These are phyloP conservation scores for Ramphastos sulfuratus DNA, from an alignment of 2,113 vertebrate species.

Conservation along the genomic window DNA sequence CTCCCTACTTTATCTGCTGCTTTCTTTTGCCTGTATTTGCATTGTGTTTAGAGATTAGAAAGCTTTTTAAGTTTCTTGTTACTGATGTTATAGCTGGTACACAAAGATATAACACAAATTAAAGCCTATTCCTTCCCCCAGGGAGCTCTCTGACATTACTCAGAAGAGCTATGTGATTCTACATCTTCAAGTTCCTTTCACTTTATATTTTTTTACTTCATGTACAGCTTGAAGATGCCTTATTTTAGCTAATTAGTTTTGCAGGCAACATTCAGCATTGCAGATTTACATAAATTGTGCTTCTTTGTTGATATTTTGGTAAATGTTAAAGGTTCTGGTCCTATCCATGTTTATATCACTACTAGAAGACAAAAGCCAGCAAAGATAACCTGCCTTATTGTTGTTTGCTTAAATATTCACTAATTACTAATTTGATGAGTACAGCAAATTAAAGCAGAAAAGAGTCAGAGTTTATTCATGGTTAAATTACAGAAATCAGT, in stretches of 20 bases:
- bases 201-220: background rate
- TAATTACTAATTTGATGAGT: conserved; percentile 51
- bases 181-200: background rate
- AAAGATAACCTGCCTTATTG: background rate
- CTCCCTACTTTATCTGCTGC: background rate
- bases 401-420: conserved; percentile 10
- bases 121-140: background rate
- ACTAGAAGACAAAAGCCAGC: background rate
- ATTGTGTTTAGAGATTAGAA: background rate
- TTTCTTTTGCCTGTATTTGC: background rate
- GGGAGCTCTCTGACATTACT: background rate
- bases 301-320: background rate
- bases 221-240: background rate
- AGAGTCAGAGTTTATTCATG: conserved; percentile 8
- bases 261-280: background rate
- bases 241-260: background rate
- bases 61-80: background rate
- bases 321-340: background rate
- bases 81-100: background rate
- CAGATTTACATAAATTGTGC: background rate
- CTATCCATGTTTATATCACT: background rate
- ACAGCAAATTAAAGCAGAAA: conserved; percentile 27
- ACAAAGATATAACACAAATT: background rate
- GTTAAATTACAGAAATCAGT: conserved; percentile 39
- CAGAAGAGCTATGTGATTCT: background rate